Evolutionary conservation across 2,113 vertebrate species (phyloP).

Genomic region (Hemibagrus wyckioides): DNA sequence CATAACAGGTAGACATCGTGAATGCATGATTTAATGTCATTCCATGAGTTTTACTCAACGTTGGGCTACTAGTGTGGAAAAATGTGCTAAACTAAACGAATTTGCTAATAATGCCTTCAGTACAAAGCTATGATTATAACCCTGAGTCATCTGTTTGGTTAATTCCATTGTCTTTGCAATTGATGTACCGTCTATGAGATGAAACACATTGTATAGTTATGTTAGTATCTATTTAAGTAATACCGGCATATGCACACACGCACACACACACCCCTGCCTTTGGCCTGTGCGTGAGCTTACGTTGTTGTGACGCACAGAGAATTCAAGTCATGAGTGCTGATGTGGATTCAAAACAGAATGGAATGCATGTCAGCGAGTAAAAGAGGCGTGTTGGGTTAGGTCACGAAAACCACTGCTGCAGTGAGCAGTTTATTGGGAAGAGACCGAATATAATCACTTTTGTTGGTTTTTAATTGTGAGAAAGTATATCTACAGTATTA

Average conservation of each 20-base stretch:
- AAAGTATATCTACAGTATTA: background rate
- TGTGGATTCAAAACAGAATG: background rate
- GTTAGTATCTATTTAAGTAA: constrained; percentile 25
- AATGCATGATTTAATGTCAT: no score
- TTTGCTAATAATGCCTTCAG: background rate
- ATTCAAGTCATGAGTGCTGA: background rate
- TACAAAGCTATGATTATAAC: background rate
- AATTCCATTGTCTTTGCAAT: background rate
- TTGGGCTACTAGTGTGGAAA: background rate
- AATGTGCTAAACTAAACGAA: background rate
- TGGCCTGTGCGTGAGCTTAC: background rate
- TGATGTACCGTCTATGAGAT: background rate
- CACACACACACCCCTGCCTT: constrained; percentile 15
- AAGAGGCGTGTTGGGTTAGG: background rate
- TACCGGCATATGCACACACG: background rate
- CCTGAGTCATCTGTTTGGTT: background rate
- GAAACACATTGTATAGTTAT: background rate
- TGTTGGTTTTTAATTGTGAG: background rate
- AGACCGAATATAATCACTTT: background rate
- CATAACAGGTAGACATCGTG: background rate
- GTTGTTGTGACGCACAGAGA: constrained; percentile 12
- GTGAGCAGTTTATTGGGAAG: background rate
- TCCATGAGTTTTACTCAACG: background rate
- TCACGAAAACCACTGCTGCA: background rate
- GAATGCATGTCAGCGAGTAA: background rate